Evolutionary conservation across 1,140 invertebrate species (phyloP).

Genomic region (Drosophila kurseongensis): DNA sequence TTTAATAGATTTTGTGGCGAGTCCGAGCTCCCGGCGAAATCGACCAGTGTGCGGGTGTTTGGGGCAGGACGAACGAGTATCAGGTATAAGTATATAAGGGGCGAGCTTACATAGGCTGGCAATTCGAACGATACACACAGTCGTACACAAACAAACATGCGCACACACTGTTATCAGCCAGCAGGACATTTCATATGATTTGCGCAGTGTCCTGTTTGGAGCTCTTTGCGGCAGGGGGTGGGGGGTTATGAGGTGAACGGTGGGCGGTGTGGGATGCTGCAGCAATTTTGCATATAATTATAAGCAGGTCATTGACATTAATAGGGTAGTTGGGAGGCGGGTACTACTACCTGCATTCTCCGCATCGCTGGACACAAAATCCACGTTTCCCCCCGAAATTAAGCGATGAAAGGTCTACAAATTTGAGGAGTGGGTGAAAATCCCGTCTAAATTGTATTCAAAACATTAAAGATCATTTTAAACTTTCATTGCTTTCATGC

Average conservation of each 20-base stretch:
- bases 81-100: conserved; percentile 12
- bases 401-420: neutral
- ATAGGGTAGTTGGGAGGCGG: conserved; percentile 30
- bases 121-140: conserved; percentile 34
- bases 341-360: conserved; percentile 43
- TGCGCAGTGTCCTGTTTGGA: conserved; percentile 45
- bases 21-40: conserved; percentile 9
- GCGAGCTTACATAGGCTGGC: conserved; percentile 32
- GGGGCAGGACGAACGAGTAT: neutral
- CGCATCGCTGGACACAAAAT: conserved; percentile 43
- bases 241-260: neutral
- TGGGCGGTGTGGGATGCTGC: conserved; percentile 50
- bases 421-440: conserved; percentile 8
- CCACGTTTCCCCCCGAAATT: neutral
- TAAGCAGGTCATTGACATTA: conserved; percentile 82
- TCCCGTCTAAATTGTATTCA: no score
- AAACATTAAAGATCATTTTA: no score
- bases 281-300: conserved; percentile 78
- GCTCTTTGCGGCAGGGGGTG: neutral
- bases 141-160: conserved; percentile 52
- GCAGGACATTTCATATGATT: conserved; percentile 73
- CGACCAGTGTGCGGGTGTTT: conserved; percentile 12
- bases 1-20: conserved; percentile 28
- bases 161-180: conserved; percentile 61
- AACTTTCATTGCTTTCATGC: no score